A percentile compares a stretch with the other conserved stretches of the same genome.
Evolutionary conservation across 2,113 vertebrate genomes (phyloP).

Genomic region (Morone saxatilis): DNA sequence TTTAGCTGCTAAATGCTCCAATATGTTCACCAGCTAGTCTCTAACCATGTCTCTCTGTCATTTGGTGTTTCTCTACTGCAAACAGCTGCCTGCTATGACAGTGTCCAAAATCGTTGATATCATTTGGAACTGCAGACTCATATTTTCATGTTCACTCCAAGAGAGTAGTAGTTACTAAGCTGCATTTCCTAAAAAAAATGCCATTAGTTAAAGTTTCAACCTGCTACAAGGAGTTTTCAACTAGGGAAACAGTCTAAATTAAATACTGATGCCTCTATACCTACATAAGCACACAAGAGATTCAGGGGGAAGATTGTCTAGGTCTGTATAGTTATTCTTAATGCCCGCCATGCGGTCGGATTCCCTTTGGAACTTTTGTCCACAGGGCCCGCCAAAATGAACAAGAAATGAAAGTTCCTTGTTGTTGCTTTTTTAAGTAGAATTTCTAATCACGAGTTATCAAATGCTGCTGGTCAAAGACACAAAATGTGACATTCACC

Average conservation of each 20-base stretch:
- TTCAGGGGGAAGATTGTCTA: no score
- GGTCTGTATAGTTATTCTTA: no score
- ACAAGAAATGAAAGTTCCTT: neutral
- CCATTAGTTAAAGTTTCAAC: no score
- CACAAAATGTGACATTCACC: conserved; percentile 21
- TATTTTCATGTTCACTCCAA: neutral
- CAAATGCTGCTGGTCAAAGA: conserved; percentile 16
- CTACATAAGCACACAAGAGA: no score
- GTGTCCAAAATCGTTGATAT: no score
- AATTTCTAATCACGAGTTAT: conserved; percentile 29
- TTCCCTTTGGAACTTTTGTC: no score
- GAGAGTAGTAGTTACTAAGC: neutral
- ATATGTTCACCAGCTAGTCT: neutral
- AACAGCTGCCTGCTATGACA: neutral
- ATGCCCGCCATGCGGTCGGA: no score
- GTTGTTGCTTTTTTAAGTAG: conserved; percentile 15
- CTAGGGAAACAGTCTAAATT: no score
- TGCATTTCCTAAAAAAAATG: neutral
- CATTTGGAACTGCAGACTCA: no score
- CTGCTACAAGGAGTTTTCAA: no score
- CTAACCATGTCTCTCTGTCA: neutral
- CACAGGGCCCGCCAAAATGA: no score
- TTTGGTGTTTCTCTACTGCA: neutral
- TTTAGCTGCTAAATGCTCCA: conserved; percentile 4
- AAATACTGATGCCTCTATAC: no score